Conservation (phyloP, 2,113 vertebrate genomes). For the Epinephelus moara region DNA sequence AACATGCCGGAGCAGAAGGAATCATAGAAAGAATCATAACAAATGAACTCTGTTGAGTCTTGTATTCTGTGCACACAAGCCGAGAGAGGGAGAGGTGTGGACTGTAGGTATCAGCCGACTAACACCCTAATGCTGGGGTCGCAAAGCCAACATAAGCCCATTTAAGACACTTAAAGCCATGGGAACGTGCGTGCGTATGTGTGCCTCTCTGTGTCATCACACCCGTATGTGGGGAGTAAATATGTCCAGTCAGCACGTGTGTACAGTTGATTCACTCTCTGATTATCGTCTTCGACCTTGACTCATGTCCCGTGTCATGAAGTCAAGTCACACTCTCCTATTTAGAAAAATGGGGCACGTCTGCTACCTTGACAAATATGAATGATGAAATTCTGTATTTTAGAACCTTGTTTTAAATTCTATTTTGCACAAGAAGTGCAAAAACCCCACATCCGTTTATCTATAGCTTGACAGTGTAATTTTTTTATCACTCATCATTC, state of each 20-base stretch:
- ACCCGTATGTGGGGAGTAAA: slow-evolving; percentile 38
- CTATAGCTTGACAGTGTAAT: neutral
- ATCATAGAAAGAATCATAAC: neutral
- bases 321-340: slow-evolving; percentile 1
- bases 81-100: slow-evolving; percentile 29
- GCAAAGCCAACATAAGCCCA: slow-evolving; percentile 63
- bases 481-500: neutral
- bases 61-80: slow-evolving; percentile 8
- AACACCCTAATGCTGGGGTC: slow-evolving; percentile 59
- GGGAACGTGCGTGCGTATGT: slow-evolving; percentile 13
- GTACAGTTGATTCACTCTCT: slow-evolving; percentile 22
- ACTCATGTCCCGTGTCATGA: slow-evolving; percentile 19
- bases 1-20: no score
- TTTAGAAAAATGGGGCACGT: slow-evolving; percentile 1
- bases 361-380: no score
- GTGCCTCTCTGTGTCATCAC: slow-evolving; percentile 43
- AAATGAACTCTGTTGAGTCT: slow-evolving; percentile 15
- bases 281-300: slow-evolving; percentile 48
- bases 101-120: slow-evolving; percentile 38
- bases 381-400: neutral
- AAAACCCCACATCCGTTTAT: neutral
- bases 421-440: neutral
- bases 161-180: slow-evolving; percentile 68
- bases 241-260: slow-evolving; percentile 56
- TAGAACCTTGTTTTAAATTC: neutral